Conservation (phyloP, 1,140 invertebrate genomes). For the Psilanteris sp. region DNA sequence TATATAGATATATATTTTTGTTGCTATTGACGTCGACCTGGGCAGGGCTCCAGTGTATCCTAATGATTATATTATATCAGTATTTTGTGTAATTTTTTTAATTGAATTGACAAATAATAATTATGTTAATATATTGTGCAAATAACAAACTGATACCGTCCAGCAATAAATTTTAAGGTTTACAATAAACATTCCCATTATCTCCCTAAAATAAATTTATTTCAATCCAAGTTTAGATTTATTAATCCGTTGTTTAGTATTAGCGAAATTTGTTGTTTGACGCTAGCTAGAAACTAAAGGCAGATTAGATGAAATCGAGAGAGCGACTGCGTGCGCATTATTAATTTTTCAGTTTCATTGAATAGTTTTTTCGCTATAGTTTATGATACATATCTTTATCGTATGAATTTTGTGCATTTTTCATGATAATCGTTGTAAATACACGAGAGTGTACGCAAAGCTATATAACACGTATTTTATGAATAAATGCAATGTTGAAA, state of each 20-base stretch:
- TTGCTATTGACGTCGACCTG: constrained; percentile 74
- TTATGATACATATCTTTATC: constrained; percentile 44
- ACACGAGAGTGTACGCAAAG: constrained; percentile 50
- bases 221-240: no score
- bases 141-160: constrained; percentile 79
- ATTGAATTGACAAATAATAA: constrained; percentile 72
- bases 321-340: background rate
- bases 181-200: constrained; percentile 63
- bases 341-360: constrained; percentile 13
- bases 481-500: constrained; percentile 56
- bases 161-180: constrained; percentile 76
- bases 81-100: constrained; percentile 77
- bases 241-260: no score
- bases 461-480: constrained; percentile 47
- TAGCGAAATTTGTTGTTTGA: no score
- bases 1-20: constrained; percentile 72
- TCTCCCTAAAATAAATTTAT: constrained; percentile 2
- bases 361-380: constrained; percentile 35
- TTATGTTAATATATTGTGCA: constrained; percentile 79
- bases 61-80: constrained; percentile 77
- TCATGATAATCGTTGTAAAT: constrained; percentile 49
- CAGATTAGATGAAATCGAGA: constrained; percentile 1
- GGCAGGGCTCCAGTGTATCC: constrained; percentile 74
- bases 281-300: constrained; percentile 3
- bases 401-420: constrained; percentile 41